phyloP scores from a whole-genome alignment of 2,888 invertebrate genomes.

The Tenthredo mesomela region DNA sequence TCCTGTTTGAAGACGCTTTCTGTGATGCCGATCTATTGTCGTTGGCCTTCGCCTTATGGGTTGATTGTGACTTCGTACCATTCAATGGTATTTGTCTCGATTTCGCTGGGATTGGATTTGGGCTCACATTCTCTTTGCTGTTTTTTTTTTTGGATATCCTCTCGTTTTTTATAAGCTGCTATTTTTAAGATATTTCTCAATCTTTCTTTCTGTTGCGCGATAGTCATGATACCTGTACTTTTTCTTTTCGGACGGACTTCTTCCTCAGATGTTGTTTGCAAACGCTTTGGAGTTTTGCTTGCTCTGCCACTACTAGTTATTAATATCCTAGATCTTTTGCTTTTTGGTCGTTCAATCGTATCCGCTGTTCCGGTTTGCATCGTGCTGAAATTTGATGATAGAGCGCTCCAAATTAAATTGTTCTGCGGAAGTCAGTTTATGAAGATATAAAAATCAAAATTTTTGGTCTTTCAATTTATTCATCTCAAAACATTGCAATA shows the following conservation, averaged over 20 bases:
- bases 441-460: not conserved
- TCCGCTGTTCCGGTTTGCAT: not conserved
- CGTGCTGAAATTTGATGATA: not conserved
- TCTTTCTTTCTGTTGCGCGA: conserved; percentile 14
- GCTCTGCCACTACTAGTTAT: conserved; percentile 8
- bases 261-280: not conserved
- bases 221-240: not conserved
- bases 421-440: not conserved
- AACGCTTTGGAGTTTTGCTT: conserved; percentile 13
- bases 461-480: not conserved
- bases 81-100: not conserved
- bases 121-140: conserved; percentile 7
- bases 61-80: not conserved
- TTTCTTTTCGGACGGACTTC: not conserved
- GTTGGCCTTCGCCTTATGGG: not conserved
- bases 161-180: not conserved
- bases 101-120: not conserved
- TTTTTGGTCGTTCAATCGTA: not conserved
- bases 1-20: conserved; percentile 9
- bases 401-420: not conserved
- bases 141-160: not conserved
- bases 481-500: not conserved
- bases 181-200: not conserved
- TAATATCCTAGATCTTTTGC: not conserved
- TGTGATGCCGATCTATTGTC: not conserved